Percentiles rank a stretch among this genome's conserved stretches.
phyloP scores from a whole-genome alignment of 2,797 vertebrate species.

The Tamandua tetradactyla region DNA sequence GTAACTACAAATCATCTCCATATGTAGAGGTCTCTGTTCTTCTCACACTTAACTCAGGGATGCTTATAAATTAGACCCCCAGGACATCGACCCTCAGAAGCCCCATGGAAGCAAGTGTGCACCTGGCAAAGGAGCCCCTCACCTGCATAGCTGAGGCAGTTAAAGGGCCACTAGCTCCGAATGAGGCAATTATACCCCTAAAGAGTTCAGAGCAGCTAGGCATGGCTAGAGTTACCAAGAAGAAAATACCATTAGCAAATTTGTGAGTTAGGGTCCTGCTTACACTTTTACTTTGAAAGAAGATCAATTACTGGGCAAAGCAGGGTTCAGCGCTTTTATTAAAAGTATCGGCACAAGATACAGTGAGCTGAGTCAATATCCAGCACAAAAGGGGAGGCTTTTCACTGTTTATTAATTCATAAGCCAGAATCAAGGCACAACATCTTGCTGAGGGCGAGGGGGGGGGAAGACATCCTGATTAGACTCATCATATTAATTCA shows the following conservation, averaged over 20 bases:
- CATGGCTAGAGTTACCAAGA: background rate
- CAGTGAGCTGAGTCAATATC: background rate
- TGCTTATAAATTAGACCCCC: background rate
- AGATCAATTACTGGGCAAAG: background rate
- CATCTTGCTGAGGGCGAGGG: background rate
- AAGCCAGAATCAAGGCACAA: background rate
- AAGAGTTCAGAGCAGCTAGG: background rate
- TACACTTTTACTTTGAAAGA: background rate
- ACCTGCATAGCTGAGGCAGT: background rate
- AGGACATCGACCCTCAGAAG: background rate
- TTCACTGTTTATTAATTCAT: background rate
- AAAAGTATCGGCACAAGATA: background rate
- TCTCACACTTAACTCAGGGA: too few species aligned
- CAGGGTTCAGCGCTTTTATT: background rate
- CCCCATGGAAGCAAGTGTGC: rapidly evolving
- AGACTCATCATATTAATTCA: background rate
- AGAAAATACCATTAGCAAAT: background rate
- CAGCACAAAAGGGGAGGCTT: background rate
- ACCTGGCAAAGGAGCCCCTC: too few species aligned
- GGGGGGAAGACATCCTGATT: too few species aligned
- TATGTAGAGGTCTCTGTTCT: background rate
- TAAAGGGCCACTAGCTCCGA: too few species aligned
- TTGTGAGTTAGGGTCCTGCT: background rate
- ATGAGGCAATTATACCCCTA: too few species aligned
- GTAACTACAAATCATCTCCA: background rate